Base-by-base conservation (phyloP, 2,888 invertebrate species). In the Eledone cirrhosa region DNA sequence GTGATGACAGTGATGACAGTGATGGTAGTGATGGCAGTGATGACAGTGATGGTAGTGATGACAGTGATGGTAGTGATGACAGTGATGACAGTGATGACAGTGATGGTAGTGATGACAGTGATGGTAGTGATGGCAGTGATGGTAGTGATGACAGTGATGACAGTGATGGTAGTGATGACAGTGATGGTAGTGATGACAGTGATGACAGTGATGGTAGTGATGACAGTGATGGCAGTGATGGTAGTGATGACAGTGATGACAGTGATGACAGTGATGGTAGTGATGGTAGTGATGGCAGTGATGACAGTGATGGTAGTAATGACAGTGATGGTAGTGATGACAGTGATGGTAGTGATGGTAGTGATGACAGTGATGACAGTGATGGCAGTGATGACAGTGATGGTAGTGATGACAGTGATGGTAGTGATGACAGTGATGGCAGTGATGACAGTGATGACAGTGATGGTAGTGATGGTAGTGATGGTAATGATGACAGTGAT, bases 261-360 rank as follows among this genome's bases (percentile, higher is more conserved):
- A 53, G 48, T 16, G 53, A 53, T 77, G 77, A 77, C 53, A 48
- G 33, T 48, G n/a, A n/a, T 33, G 77, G 27, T 14, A 27, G 27
- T 53, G 77, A 77, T 53, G 53, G 27, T 27, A 22, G 16, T 53
- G 53, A 29, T 14, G 77, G 53, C 47, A 75, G 76, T 53, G 77
- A 53, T 77, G 77, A 53, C 77, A 22, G n/a, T 48, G 33, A 48
- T n/a, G 77, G 27, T 24, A 27, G 27, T 53, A 59, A 77, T 53
- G 22, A 53, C 53, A 33, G 16, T 16, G 53, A 29, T 33, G 24
- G 24, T 27, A 78, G 78, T 31, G 48, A 16, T 78, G 78, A 78
- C 29, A n/a, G 22, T n/a, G 48, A 27, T 31, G 31, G 33, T 78
- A 59, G 27, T 78, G 48, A 75, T 59, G 59, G n/a, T 59, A 59